Evolutionary conservation across 2,888 invertebrate genomes (phyloP).

Genomic region (Caenorhabditis zanzibari): DNA sequence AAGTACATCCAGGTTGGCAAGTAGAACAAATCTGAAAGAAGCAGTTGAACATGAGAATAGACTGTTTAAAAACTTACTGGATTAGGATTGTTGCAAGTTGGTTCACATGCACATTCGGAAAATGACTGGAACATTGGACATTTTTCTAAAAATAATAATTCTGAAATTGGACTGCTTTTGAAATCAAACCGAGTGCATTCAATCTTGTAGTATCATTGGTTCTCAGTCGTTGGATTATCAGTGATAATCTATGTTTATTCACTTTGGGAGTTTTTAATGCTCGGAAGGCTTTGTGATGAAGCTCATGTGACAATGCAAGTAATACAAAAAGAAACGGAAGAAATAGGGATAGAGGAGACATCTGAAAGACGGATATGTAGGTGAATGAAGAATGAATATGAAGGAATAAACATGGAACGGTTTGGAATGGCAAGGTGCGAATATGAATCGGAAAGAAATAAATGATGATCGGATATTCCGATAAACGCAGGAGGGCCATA

Average conservation of each 20-base stretch:
- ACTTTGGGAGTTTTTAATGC: slow-evolving; percentile 42
- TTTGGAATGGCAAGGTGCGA: slow-evolving; percentile 54
- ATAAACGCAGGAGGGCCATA: slow-evolving; percentile 23
- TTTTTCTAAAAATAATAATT: slow-evolving; percentile 16
- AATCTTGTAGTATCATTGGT: slow-evolving; percentile 38
- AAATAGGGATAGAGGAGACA: slow-evolving; percentile 13
- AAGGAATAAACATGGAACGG: slow-evolving; percentile 34
- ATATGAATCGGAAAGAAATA: slow-evolving; percentile 51
- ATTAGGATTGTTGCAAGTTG: slow-evolving; percentile 55
- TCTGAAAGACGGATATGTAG: slow-evolving; percentile 21
- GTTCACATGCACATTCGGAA: slow-evolving; percentile 47
- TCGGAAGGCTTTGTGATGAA: slow-evolving; percentile 55
- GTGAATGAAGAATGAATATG: not conserved
- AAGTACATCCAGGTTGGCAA: slow-evolving; percentile 55
- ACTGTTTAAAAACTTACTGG: slow-evolving; percentile 19
- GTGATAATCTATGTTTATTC: slow-evolving; percentile 43
- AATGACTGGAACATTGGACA: slow-evolving; percentile 56
- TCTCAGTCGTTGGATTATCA: slow-evolving; percentile 48
- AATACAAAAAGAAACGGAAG: slow-evolving; percentile 18
- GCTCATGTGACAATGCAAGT: slow-evolving; percentile 1
- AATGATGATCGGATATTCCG: slow-evolving; percentile 41
- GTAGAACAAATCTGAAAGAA: slow-evolving; percentile 21
- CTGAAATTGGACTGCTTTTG: not conserved
- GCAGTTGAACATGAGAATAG: not conserved
- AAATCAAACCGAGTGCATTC: slow-evolving; percentile 3